Base-by-base conservation (phyloP, 64 coral and sea anemone genomes). In the Porites lutea region DNA sequence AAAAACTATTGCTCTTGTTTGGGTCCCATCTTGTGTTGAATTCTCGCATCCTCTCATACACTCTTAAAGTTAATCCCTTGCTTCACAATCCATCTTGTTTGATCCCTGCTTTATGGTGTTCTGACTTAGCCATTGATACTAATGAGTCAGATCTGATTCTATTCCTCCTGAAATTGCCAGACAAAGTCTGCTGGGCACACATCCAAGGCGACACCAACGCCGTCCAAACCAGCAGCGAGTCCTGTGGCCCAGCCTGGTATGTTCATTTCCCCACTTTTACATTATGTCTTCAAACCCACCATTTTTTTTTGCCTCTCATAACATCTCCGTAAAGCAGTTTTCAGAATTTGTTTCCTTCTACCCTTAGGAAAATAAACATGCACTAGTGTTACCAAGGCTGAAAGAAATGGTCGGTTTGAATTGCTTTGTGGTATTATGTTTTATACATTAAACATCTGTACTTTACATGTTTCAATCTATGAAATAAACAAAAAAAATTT, bases 181-280 rank as follows among this genome's bases (percentile, higher is more conserved):
- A 84, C 64, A 61, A 84, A 84, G 59, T 84, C 81, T 84, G 63
- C 81, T 84, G 81, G 81, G 64, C 81, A 84, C 45, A 68, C 81
- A 48, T 51, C 81, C 45, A 84, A 84, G 81, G 81, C 81, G 81
- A 67, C 81, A 84, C 81, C 81, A 84, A 84, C 81, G 62, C 81
- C 81, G 63, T 84, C 81, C 81, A 84, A 84, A 84, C 81, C 81
- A 84, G 81, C 69, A 84, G 63, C 62, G 69, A 69, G 81, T 84
- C 47, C 15, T 84, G 81, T 68, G 81, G 52, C 81, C 63, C 81
- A 84, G 81, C 81, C 63, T 68, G 81, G 81, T 84, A 84, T 84
- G 81, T 84, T 63, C 65, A 20, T 37, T 51, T 69, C 81, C 81
- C 81, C 61, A 50, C 61, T 68, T 69, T 68, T 84, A 68, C 63